Percentiles rank a stretch among this genome's conserved stretches.
Evolutionary conservation across 2,113 vertebrate genomes (phyloP).

Genomic region (Lophius piscatorius): DNA sequence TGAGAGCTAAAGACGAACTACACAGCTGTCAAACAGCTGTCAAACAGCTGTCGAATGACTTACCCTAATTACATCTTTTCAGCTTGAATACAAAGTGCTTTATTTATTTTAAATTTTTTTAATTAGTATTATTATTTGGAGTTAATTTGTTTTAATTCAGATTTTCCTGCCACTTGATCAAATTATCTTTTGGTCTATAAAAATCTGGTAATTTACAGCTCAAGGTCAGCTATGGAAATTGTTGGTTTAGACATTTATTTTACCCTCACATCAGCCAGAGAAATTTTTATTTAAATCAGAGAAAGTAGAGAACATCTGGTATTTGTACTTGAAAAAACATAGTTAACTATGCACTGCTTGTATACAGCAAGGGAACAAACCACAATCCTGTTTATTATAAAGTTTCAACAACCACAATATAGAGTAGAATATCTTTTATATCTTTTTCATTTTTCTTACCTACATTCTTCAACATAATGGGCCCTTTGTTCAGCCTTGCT

Average conservation of each 20-base stretch:
- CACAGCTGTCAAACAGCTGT: slow-evolving; percentile 8
- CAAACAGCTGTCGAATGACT: not conserved
- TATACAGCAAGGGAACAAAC: not conserved
- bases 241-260: too few species aligned
- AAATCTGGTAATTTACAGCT: not conserved
- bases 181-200: not conserved
- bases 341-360: not conserved
- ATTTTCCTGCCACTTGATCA: too few species aligned
- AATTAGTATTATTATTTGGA: too few species aligned
- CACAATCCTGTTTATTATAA: slow-evolving; percentile 5
- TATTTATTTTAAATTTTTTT: too few species aligned
- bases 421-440: too few species aligned
- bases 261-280: too few species aligned
- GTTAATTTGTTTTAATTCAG: too few species aligned
- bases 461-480: slow-evolving; percentile 1
- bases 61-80: not conserved
- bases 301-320: too few species aligned
- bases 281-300: too few species aligned
- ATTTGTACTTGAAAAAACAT: too few species aligned
- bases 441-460: not conserved
- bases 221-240: not conserved
- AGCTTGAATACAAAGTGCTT: not conserved
- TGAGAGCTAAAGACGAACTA: slow-evolving; percentile 21
- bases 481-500: slow-evolving; percentile 5
- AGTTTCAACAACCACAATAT: not conserved